Percentiles rank a stretch among this genome's conserved stretches.
Evolutionary conservation across 2,797 vertebrate species (phyloP).

Genomic region (Pogonophryne albipinna): DNA sequence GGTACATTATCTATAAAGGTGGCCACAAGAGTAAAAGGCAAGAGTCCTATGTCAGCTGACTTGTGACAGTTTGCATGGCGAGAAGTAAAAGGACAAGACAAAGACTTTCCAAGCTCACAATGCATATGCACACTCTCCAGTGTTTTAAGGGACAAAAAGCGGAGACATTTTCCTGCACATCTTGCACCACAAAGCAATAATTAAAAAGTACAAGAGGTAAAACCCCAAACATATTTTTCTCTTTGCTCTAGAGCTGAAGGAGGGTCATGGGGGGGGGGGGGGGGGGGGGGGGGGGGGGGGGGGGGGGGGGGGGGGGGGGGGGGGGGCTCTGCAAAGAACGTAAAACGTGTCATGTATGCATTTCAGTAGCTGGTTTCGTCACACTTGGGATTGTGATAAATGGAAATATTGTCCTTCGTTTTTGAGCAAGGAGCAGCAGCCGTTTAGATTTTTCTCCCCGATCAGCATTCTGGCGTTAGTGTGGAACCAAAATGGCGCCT

Average conservation of each 20-base stretch:
- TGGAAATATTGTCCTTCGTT: slow-evolving; percentile 91
- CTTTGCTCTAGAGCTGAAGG: slow-evolving; percentile 53
- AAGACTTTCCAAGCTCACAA: slow-evolving; percentile 84
- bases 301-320: too few relatives aligned
- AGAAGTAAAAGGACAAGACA: slow-evolving; percentile 75
- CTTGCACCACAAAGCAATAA: slow-evolving; percentile 89
- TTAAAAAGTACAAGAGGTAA: slow-evolving; percentile 81
- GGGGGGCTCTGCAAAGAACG: slow-evolving; percentile 70
- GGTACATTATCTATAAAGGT: slow-evolving; percentile 77
- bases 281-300: too few relatives aligned
- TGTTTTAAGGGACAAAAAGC: slow-evolving; percentile 91
- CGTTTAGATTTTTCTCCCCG: slow-evolving; percentile 70
- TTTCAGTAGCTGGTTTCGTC: slow-evolving; percentile 91
- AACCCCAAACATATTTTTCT: slow-evolving; percentile 74
- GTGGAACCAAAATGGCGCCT: slow-evolving; percentile 91
- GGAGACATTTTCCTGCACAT: slow-evolving; percentile 88
- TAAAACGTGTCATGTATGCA: slow-evolving; percentile 91
- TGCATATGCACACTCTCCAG: slow-evolving; percentile 92
- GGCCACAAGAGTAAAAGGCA: slow-evolving; percentile 82
- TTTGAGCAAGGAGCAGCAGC: slow-evolving; percentile 91
- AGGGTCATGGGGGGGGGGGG: neutral
- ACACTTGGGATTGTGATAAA: slow-evolving; percentile 83
- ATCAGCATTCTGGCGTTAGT: slow-evolving; percentile 84
- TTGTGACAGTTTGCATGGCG: slow-evolving; percentile 79
- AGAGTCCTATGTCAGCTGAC: slow-evolving; percentile 67